phyloP scores from a whole-genome alignment of 2,888 invertebrate genomes.

The Melangyna quadrimaculata region DNA sequence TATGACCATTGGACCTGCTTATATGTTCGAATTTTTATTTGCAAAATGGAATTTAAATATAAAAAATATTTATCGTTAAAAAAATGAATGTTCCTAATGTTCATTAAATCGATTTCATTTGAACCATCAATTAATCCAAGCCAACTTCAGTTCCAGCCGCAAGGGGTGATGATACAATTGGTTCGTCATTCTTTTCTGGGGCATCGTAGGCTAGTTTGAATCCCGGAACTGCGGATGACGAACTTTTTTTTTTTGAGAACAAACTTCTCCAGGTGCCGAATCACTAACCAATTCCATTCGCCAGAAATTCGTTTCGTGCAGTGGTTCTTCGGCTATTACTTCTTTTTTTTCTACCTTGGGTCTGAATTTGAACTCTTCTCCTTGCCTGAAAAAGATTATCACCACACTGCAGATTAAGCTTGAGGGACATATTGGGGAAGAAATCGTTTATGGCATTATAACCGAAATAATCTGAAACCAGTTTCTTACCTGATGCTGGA shows the following conservation, averaged over 20 bases:
- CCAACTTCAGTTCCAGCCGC: slow-evolving; percentile 82
- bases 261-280: slow-evolving; percentile 78
- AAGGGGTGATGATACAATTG: slow-evolving; percentile 73
- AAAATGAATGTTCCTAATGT: not conserved
- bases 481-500: too few relatives aligned
- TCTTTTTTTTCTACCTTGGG: slow-evolving; percentile 82
- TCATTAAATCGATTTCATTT: slow-evolving; percentile 92
- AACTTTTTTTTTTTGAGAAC: not conserved
- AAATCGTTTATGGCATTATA: slow-evolving; percentile 98
- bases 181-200: slow-evolving; percentile 82
- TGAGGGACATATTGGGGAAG: slow-evolving; percentile 95
- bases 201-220: slow-evolving; percentile 88
- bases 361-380: slow-evolving; percentile 82
- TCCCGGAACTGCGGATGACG: slow-evolving; percentile 72
- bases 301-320: slow-evolving; percentile 96
- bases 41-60: slow-evolving; percentile 55
- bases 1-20: not conserved
- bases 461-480: slow-evolving; percentile 95
- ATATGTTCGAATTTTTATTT: slow-evolving; percentile 22
- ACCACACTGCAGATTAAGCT: slow-evolving; percentile 95
- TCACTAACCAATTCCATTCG: slow-evolving; percentile 88
- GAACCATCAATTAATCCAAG: slow-evolving; percentile 94
- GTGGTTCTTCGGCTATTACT: slow-evolving; percentile 83
- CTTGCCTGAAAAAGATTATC: slow-evolving; percentile 88
- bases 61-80: slow-evolving; percentile 44